These are phyloP conservation scores for Melanotaenia pygmaea DNA, from an alignment of 2,797 vertebrate genomes.

Conservation along the genomic window DNA sequence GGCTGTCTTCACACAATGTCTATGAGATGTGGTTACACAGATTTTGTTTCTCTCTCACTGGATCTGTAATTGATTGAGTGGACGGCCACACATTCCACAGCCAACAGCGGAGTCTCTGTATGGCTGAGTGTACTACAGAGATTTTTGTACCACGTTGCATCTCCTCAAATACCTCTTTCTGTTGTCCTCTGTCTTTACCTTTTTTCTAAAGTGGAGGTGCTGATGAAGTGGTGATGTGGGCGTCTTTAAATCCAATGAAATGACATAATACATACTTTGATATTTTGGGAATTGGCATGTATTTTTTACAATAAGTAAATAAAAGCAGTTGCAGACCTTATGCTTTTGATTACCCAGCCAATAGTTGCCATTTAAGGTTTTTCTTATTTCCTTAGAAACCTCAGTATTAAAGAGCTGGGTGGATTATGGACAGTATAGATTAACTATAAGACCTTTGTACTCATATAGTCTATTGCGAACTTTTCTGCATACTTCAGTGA, in stretches of 20 bases:
- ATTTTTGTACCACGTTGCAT: slow-evolving; percentile 20
- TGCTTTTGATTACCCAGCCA: slow-evolving; percentile 28
- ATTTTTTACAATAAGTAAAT: slow-evolving; percentile 4
- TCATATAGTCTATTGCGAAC: slow-evolving; percentile 27
- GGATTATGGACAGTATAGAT: slow-evolving; percentile 5
- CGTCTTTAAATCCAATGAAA: neutral
- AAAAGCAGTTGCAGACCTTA: neutral
- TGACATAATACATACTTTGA: neutral
- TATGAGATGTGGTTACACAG: slow-evolving; percentile 28
- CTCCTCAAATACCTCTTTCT: slow-evolving; percentile 17
- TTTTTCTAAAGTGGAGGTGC: slow-evolving; percentile 1
- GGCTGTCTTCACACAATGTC: slow-evolving; percentile 38
- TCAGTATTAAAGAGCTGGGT: slow-evolving; percentile 23
- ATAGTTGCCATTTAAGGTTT: slow-evolving; percentile 1
- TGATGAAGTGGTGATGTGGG: slow-evolving; percentile 12
- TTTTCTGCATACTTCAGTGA: slow-evolving; percentile 30
- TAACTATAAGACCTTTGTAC: slow-evolving; percentile 30
- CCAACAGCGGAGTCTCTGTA: slow-evolving; percentile 27
- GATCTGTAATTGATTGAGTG: slow-evolving; percentile 46
- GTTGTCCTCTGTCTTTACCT: slow-evolving; percentile 16
- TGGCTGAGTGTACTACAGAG: slow-evolving; percentile 12
- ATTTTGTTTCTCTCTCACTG: slow-evolving; percentile 9
- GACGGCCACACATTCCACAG: slow-evolving; percentile 24
- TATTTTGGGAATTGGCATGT: slow-evolving; percentile 1
- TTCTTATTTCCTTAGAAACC: slow-evolving; percentile 5